These are phyloP conservation scores for Empis stercorea DNA, from an alignment of 2,888 invertebrate species.

Conservation along the genomic window DNA sequence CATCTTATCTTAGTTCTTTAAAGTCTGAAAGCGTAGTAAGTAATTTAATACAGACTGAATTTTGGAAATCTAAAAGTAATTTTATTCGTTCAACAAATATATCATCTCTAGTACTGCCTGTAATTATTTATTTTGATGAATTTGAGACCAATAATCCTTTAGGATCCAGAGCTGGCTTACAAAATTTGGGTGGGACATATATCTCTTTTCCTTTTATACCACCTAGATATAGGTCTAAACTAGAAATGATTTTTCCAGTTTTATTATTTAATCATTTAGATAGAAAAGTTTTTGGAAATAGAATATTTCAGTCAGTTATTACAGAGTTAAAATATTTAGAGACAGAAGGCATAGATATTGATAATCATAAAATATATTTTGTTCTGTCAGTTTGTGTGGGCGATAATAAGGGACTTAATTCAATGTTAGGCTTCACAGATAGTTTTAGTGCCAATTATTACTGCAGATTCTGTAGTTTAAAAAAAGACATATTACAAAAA, in stretches of 20 bases:
- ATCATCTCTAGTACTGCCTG: background rate
- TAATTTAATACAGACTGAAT: background rate
- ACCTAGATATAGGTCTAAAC: background rate
- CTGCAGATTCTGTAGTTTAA: slow-evolving; percentile 1
- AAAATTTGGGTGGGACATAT: slow-evolving; percentile 6
- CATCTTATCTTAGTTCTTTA: background rate
- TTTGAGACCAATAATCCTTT: too few relatives aligned
- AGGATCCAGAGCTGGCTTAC: slow-evolving; percentile 5
- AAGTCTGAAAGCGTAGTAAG: background rate
- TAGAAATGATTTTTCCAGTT: slow-evolving; percentile 2
- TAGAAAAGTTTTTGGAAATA: slow-evolving; percentile 6
- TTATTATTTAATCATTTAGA: too few relatives aligned
- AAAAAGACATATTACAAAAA: background rate
- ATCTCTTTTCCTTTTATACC: slow-evolving; percentile 2
- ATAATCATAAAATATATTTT: background rate
- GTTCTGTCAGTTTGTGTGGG: background rate
- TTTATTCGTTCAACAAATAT: too few relatives aligned
- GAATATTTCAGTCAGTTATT: slow-evolving; percentile 3
- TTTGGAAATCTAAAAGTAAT: background rate
- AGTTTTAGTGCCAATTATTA: background rate
- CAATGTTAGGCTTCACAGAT: slow-evolving; percentile 1
- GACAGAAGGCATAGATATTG: background rate
- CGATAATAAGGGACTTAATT: background rate
- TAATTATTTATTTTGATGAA: slow-evolving; percentile 6
- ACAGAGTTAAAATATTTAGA: slow-evolving; percentile 1